A percentile compares a stretch with the other conserved stretches of the same genome.
Evolutionary conservation across 2,113 vertebrate species (phyloP).

Genomic region (Ahaetulla prasina): DNA sequence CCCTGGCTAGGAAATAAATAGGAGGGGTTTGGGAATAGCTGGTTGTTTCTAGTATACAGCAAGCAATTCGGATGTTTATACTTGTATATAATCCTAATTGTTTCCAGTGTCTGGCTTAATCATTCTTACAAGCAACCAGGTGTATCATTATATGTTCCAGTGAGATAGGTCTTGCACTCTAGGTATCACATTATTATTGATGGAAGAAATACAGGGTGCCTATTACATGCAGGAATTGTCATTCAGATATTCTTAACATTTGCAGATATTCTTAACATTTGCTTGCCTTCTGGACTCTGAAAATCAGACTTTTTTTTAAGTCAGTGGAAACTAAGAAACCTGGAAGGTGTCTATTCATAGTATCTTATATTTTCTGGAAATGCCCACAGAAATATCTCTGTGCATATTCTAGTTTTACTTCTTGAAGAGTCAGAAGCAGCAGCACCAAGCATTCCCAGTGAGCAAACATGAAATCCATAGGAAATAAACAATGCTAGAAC

Average conservation of each 20-base stretch:
- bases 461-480: neutral
- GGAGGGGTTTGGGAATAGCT: no score
- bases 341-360: neutral
- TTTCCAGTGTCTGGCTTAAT: conserved; percentile 6
- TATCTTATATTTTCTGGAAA: neutral
- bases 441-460: neutral
- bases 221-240: conserved; percentile 11
- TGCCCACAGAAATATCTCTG: neutral
- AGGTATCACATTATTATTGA: conserved; percentile 25
- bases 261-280: neutral
- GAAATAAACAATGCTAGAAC: neutral
- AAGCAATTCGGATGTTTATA: no score
- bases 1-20: no score
- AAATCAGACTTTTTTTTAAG: neutral
- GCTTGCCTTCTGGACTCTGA: neutral
- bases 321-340: conserved; percentile 21
- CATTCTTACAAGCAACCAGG: conserved; percentile 8
- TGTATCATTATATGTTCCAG: conserved; percentile 42
- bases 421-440: neutral
- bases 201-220: conserved; percentile 3
- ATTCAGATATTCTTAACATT: neutral
- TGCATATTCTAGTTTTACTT: neutral
- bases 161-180: conserved; percentile 16
- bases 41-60: no score
- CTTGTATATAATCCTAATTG: conserved; percentile 15